Conservation (phyloP, 2,113 vertebrate genomes). For the Orientallactaga bullata region DNA sequence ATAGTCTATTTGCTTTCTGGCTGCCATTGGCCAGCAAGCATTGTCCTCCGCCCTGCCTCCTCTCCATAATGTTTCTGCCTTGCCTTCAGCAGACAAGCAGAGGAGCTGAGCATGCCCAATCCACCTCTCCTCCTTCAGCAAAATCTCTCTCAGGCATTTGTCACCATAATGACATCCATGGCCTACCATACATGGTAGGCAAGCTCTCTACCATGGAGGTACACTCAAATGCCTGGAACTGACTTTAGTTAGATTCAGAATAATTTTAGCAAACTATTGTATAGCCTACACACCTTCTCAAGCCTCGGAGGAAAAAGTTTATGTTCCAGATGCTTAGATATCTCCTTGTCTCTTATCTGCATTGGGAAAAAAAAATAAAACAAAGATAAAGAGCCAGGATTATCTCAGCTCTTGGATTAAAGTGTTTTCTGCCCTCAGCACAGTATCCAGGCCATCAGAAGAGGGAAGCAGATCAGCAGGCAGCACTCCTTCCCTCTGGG, state of each 20-base stretch:
- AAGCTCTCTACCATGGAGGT: background rate
- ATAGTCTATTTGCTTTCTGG: too few relatives aligned
- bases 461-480: background rate
- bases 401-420: background rate
- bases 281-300: background rate
- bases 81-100: background rate
- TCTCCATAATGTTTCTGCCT: background rate
- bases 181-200: background rate
- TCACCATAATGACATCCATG: background rate
- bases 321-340: background rate
- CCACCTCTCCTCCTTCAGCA: background rate
- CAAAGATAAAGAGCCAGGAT: background rate
- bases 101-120: background rate
- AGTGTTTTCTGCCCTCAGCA: background rate
- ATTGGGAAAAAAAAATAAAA: background rate
- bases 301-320: background rate
- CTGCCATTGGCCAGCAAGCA: background rate
- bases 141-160: background rate
- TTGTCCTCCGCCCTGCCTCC: background rate
- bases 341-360: background rate
- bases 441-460: background rate
- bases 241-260: slow-evolving; percentile 31
- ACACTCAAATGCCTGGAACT: background rate
- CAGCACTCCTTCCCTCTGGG: background rate
- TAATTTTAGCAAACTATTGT: background rate